phyloP scores from a whole-genome alignment of 2,888 invertebrate genomes.

The Drosophila kokeensis region DNA sequence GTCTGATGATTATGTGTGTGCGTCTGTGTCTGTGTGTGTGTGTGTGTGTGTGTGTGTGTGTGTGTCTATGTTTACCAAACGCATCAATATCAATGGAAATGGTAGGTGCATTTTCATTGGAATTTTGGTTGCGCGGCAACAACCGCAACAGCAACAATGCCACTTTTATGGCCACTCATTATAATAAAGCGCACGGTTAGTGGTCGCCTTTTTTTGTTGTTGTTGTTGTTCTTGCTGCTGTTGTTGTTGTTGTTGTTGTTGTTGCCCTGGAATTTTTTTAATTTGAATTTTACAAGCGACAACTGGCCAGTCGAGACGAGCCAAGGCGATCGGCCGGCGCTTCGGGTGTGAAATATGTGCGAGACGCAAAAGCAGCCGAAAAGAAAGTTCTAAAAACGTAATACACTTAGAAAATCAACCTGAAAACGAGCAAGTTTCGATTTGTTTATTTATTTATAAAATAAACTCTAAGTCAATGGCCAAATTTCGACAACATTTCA shows the following conservation, averaged over 20 bases:
- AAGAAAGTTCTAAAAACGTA: constrained; percentile 59
- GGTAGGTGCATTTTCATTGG: constrained; percentile 77
- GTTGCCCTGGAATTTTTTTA: constrained; percentile 65
- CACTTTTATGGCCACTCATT: constrained; percentile 82
- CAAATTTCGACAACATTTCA: neutral
- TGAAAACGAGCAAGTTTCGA: neutral
- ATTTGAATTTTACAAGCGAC: constrained; percentile 77
- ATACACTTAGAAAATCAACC: constrained; percentile 5
- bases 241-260: neutral
- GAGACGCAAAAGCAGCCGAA: constrained; percentile 20
- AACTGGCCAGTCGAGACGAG: neutral
- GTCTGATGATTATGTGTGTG: neutral
- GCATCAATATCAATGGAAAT: constrained; percentile 72
- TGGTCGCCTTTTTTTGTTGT: constrained; percentile 67
- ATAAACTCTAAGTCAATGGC: neutral
- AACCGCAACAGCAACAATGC: constrained; percentile 55
- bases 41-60: neutral
- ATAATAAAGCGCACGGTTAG: constrained; percentile 81
- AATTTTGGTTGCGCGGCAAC: constrained; percentile 68
- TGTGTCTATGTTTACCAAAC: constrained; percentile 49
- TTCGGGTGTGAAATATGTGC: constrained; percentile 70
- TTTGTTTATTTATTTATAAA: neutral
- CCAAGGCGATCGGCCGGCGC: constrained; percentile 51
- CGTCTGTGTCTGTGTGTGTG: neutral
- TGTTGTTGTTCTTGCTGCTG: neutral